Evolutionary conservation across 30 jellyfish, hydroid and myxozoan genomes (phyloP), one percentile per base, ranked within the genome.

Genomic region (Aurelia sp.): DNA sequence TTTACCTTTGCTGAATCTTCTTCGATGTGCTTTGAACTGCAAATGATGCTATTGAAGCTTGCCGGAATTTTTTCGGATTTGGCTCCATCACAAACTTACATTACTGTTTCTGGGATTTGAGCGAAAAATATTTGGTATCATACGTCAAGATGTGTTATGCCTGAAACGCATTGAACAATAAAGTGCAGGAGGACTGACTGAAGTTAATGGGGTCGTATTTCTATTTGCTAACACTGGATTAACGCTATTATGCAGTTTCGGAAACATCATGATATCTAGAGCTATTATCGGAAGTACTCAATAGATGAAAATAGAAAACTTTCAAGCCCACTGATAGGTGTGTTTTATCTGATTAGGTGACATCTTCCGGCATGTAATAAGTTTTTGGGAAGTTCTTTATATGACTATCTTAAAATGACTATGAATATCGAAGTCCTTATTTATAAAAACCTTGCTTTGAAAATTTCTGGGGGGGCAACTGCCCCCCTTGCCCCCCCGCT

Each of bases 181-280:
- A 27, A 27, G 33, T 27, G 33, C 33, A 27, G 33, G 33, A 27
- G 33, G 33, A 27, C 33, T 27, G 33, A 27, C 33, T 27, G 33
- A 27, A 27, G 33, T 27, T 27, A 27, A 27, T 27, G 33, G 33
- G 33, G 33, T 27, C 33, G 33, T 27, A 27, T 27, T 27, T 27
- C 33, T 27, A 27, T 27, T 27, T 27, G 33, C 1, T 27, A 27
- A 27, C 33, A 27, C 33, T 27, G 50, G 41, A 18, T 67, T 67
- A 67, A 67, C 85, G 44, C 53, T 73, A 73, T 73, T 73, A 73
- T 73, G 85, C 85, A 73, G 85, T 73, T 73, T 73, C 85, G 85
- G 85, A 73, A 73, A 73, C 71, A 73, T 73, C 77, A 21, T 53
- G 71, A 73, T 73, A 73, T 53, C 68, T 73, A 38, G 72, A 73